Evolutionary conservation across 2,888 invertebrate genomes (phyloP).

Genomic region (Eremobia ochroleuca): DNA sequence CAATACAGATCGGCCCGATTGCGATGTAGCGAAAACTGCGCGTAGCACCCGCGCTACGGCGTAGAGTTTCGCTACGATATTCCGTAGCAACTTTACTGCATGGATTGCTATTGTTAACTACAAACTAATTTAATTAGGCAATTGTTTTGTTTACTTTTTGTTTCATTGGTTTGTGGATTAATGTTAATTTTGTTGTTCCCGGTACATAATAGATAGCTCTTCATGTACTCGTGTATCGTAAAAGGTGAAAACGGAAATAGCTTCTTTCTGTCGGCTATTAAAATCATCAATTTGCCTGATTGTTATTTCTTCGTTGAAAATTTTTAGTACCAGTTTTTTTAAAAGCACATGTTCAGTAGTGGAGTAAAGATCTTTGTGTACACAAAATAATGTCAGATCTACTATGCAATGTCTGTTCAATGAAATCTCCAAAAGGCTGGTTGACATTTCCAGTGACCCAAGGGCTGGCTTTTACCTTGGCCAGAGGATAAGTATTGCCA

Average conservation of each 20-base stretch:
- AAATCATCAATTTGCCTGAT: background rate
- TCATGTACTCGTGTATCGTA: background rate
- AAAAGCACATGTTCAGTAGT: background rate
- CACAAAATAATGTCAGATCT: background rate
- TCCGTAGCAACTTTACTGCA: slow-evolving; percentile 35
- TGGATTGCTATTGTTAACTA: slow-evolving; percentile 20
- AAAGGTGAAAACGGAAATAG: background rate
- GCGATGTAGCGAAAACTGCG: slow-evolving; percentile 25
- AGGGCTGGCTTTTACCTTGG: background rate
- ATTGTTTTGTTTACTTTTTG: slow-evolving; percentile 28
- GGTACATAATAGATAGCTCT: background rate
- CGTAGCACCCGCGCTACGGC: slow-evolving; percentile 45
- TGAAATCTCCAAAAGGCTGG: background rate
- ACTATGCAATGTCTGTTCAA: background rate
- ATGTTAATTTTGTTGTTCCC: slow-evolving; percentile 11
- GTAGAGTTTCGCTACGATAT: slow-evolving; percentile 43
- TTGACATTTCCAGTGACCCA: background rate
- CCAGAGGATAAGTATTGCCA: background rate
- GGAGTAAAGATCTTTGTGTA: no score
- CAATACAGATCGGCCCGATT: slow-evolving; percentile 4
- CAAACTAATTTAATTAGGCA: slow-evolving; percentile 25
- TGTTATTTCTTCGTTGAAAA: background rate
- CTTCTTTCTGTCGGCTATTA: background rate
- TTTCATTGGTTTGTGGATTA: slow-evolving; percentile 9
- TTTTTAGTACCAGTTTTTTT: no score